phyloP scores from a whole-genome alignment of 2,888 invertebrate species.

The Drosophila mulleri region DNA sequence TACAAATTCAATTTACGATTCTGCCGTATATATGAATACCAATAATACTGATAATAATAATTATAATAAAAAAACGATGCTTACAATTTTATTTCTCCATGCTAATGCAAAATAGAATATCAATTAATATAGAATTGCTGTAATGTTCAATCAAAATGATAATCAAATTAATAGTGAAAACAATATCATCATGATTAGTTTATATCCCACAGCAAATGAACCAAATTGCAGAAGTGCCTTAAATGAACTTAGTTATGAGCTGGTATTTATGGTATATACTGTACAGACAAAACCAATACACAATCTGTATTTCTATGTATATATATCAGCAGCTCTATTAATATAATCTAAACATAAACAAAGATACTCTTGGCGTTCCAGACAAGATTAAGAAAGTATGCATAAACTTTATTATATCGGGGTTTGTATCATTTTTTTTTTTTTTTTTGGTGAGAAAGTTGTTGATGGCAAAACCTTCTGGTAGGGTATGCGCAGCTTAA shows the following conservation, averaged over 20 bases:
- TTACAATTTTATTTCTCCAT: too few species aligned
- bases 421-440: not conserved
- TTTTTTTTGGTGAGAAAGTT: not conserved
- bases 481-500: conserved; percentile 8
- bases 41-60: too few species aligned
- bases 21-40: too few species aligned
- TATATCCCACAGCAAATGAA: not conserved
- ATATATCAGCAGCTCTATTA: not conserved
- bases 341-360: conserved; percentile 5
- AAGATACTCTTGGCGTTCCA: not conserved
- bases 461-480: not conserved
- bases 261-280: not conserved
- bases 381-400: conserved; percentile 8
- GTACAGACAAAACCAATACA: not conserved
- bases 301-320: not conserved
- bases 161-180: not conserved
- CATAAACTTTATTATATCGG: conserved; percentile 4
- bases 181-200: not conserved
- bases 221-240: not conserved
- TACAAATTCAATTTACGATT: too few species aligned
- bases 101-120: too few species aligned
- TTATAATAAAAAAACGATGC: too few species aligned
- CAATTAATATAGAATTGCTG: too few species aligned
- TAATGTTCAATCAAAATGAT: too few species aligned
- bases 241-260: not conserved